A percentile compares a stretch with the other conserved stretches of the same genome.
Conservation (phyloP, 2,797 vertebrate genomes). For the Mormyrus proboscirostris region DNA sequence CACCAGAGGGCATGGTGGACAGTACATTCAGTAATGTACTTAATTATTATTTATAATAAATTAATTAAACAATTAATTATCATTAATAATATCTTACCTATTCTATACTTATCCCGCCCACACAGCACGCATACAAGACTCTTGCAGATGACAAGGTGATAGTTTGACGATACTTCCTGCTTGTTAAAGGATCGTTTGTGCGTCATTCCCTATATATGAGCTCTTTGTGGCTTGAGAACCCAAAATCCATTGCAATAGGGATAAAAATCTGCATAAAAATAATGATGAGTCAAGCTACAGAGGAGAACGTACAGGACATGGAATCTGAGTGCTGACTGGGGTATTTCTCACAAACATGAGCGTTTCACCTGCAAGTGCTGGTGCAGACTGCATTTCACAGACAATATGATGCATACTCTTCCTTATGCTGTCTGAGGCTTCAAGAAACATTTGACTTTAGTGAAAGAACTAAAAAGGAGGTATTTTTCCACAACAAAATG, state of each 20-base stretch:
- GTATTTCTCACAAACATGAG: neutral
- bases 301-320: too few relatives aligned
- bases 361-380: neutral
- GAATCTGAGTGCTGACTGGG: neutral
- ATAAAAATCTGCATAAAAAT: neutral
- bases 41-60: too few relatives aligned
- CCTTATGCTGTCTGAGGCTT: neutral
- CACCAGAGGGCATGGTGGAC: neutral
- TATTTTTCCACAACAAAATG: neutral
- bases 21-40: too few relatives aligned
- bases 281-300: neutral
- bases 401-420: neutral
- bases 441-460: neutral
- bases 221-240: neutral
- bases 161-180: neutral
- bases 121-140: neutral
- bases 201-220: too few relatives aligned
- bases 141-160: neutral
- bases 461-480: neutral
- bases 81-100: neutral
- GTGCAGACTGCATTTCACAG: neutral
- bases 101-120: neutral
- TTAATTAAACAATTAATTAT: too few relatives aligned
- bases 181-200: neutral
- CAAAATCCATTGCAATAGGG: neutral